These are phyloP conservation scores for Hesperophylax magnus DNA, from an alignment of 1,140 invertebrate genomes.

Conservation along the genomic window DNA sequence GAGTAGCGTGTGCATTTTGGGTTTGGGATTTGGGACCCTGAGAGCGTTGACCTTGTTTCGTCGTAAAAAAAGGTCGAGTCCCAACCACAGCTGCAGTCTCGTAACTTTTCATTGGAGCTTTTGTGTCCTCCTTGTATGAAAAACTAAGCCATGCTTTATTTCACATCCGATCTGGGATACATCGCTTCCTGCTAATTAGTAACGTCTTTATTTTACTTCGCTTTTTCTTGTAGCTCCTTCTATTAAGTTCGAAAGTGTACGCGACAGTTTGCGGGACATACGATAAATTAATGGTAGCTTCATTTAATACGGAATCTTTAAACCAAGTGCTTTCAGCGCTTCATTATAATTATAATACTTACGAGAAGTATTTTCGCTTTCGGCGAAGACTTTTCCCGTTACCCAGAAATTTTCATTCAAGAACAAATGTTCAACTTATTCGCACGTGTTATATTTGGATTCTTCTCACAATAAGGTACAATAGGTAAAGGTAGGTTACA, in stretches of 20 bases:
- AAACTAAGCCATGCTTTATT: conserved; percentile 36
- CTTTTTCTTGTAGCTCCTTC: background rate
- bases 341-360: background rate
- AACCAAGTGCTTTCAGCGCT: conserved; percentile 9
- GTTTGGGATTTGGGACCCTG: conserved; percentile 8
- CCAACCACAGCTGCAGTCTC: conserved; percentile 43
- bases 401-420: background rate
- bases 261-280: background rate
- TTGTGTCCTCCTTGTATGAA: conserved; percentile 26
- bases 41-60: conserved; percentile 52
- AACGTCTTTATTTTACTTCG: background rate
- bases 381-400: conserved; percentile 14
- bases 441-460: no score
- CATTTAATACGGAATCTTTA: conserved; percentile 8
- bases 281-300: background rate
- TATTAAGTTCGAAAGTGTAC: background rate
- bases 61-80: conserved; percentile 34
- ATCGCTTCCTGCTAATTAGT: conserved; percentile 7
- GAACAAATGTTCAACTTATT: no score
- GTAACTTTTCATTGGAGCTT: conserved; percentile 44
- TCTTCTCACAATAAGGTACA: no score
- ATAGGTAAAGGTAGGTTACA: no score
- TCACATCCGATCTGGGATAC: conserved; percentile 50
- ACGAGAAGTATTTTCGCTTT: conserved; percentile 25
- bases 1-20: conserved; percentile 6